Evolutionary conservation across 53 echinoderm and acorn worm species (phyloP).

Genomic region (Zoroaster sp.): DNA sequence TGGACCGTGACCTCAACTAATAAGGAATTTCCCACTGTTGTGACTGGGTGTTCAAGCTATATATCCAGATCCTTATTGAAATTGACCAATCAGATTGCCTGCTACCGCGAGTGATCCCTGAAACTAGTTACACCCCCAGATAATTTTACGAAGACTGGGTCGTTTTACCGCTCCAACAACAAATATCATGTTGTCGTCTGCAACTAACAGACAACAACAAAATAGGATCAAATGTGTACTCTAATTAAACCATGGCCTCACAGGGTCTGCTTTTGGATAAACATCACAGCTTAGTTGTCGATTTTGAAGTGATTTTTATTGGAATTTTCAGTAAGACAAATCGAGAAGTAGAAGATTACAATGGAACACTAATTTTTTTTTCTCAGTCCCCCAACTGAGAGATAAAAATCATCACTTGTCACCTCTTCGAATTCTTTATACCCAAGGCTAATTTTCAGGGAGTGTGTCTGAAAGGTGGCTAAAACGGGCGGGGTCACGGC

Average conservation of each 20-base stretch:
- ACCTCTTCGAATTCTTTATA: too few species aligned
- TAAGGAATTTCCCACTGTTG: not conserved
- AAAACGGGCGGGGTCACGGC: too few species aligned
- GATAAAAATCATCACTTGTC: too few species aligned
- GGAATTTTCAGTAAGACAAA: too few species aligned
- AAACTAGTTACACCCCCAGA: not conserved
- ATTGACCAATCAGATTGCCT: not conserved
- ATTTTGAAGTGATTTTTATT: too few species aligned
- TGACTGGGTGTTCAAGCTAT: not conserved
- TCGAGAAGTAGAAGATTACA: too few species aligned
- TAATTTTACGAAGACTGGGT: not conserved
- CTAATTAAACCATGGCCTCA: constrained; percentile 7
- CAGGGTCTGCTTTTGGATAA: not conserved
- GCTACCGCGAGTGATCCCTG: not conserved
- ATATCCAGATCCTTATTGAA: not conserved
- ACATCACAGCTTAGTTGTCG: not conserved
- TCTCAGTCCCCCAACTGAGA: too few species aligned
- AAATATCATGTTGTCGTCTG: constrained; percentile 28
- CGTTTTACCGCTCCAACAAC: not conserved
- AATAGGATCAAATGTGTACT: not conserved
- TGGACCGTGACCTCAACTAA: not conserved
- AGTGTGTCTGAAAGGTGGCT: too few species aligned
- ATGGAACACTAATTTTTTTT: too few species aligned
- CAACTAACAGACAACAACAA: not conserved
- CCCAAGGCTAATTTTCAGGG: too few species aligned